Evolutionary conservation across 2,888 invertebrate species (phyloP).

Genomic region (Parnassius apollo): DNA sequence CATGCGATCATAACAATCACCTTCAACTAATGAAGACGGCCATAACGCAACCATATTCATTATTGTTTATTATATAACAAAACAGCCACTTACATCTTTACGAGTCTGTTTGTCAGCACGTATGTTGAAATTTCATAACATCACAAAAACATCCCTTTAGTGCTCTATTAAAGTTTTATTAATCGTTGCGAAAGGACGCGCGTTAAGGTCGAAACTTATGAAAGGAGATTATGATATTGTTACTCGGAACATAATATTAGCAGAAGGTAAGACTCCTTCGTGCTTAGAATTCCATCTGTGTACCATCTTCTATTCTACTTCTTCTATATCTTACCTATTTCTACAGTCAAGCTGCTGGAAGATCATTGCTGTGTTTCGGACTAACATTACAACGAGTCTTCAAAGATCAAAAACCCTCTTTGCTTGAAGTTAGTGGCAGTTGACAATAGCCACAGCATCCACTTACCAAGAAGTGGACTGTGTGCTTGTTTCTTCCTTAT

Average conservation of each 20-base stretch:
- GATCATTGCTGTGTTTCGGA: too few species aligned
- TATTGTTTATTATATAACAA: slow-evolving; percentile 48
- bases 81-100: slow-evolving; percentile 45
- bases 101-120: slow-evolving; percentile 37
- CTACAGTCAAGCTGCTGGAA: too few species aligned
- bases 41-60: slow-evolving; percentile 45
- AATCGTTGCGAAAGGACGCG: slow-evolving; percentile 32
- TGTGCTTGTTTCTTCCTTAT: too few species aligned
- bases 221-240: neutral
- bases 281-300: too few species aligned
- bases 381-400: too few species aligned
- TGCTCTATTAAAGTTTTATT: slow-evolving; percentile 42
- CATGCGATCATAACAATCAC: slow-evolving; percentile 27
- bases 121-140: slow-evolving; percentile 42
- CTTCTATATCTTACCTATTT: too few species aligned
- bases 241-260: neutral
- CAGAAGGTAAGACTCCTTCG: too few species aligned
- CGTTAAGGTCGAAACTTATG: slow-evolving; percentile 8
- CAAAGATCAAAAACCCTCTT: too few species aligned
- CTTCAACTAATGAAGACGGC: slow-evolving; percentile 2
- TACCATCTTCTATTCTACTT: too few species aligned
- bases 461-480: too few species aligned
- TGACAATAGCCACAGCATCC: too few species aligned
- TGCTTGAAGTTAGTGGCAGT: too few species aligned
- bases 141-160: slow-evolving; percentile 43